Evolutionary conservation across 2,888 invertebrate species (phyloP), one percentile per base, ranked within the genome.

Genomic region (Microchrysa polita): DNA sequence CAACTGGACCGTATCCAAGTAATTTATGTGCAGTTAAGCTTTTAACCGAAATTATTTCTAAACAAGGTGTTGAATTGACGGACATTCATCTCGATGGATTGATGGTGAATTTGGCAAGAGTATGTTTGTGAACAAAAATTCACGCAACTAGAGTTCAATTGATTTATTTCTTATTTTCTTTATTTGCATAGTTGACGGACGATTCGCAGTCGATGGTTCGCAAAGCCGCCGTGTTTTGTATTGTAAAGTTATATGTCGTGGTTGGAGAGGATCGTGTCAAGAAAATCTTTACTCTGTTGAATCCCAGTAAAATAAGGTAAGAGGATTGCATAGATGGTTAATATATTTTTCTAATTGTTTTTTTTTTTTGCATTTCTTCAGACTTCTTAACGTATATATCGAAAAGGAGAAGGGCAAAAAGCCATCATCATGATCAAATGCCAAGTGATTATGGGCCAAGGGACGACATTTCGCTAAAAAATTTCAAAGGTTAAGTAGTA

Each of bases 161-260:
- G 7, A 53, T 53, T 53, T 55, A 65, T 14, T 55, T 63, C 63
- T 12, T 42, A 4, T 34, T 22, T 61, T 63, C 52, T 9, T 18
- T 16, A 22, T 40, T 14, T 80, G 82, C 83, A 18, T 86, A 96
- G 92, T 90, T 96, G 77, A 96, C 97, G 73, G 97, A 98, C 83
- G 94, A 97, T 83, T 87, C 88, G 73, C 95, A 97, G 85, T 96
- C 96, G 72, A 92, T 94, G 77, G 96, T 98, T 27, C 90, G 98
- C 65, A 98, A 98, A 84, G 96, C 97, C 79, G 95, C 96, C 12
- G 96, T 98, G 18, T 97, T 98, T 87, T 97, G 97, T 82, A 95
- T 98, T 91, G 98, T 98, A 4, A 94, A 96, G 61, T 90, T 98
- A 79, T 95, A 98, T 81, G 90, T 93, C 81, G 92, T 92, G 53